Percentiles rank a stretch among this genome's conserved stretches.
These are phyloP conservation scores for Autographa pulchrina DNA, from an alignment of 2,888 invertebrate genomes.

Conservation along the genomic window DNA sequence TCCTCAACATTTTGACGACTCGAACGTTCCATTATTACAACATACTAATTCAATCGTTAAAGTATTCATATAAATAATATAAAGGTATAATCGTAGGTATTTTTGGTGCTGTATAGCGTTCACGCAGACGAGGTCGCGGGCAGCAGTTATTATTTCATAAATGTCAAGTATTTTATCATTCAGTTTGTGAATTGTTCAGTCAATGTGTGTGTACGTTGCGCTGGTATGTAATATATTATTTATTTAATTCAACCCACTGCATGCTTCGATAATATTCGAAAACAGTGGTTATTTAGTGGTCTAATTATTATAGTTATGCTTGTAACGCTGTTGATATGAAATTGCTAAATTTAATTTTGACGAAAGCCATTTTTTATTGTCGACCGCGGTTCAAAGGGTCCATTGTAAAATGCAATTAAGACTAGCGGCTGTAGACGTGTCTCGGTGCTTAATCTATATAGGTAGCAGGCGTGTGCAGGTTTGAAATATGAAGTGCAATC, in stretches of 20 bases:
- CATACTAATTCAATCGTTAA: background rate
- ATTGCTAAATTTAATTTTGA: slow-evolving; percentile 44
- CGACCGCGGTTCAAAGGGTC: background rate
- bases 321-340: slow-evolving; percentile 33
- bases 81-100: no score
- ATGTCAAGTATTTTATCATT: no score
- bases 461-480: slow-evolving; percentile 10
- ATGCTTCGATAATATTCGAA: slow-evolving; percentile 18
- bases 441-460: background rate
- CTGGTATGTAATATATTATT: background rate
- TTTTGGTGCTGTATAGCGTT: no score
- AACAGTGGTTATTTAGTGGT: slow-evolving; percentile 19
- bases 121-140: no score
- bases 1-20: background rate
- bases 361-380: slow-evolving; percentile 18
- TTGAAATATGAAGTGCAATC: slow-evolving; percentile 9
- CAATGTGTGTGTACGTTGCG: background rate
- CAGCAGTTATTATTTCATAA: no score
- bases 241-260: slow-evolving; percentile 8
- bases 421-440: background rate
- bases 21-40: background rate
- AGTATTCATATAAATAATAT: no score
- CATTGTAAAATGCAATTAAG: slow-evolving; percentile 27
- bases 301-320: slow-evolving; percentile 20
- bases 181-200: no score